Percentiles rank a stretch among this genome's conserved stretches.
Evolutionary conservation across 1,140 invertebrate genomes (phyloP).

Genomic region (Anoplolepis gracilipes): DNA sequence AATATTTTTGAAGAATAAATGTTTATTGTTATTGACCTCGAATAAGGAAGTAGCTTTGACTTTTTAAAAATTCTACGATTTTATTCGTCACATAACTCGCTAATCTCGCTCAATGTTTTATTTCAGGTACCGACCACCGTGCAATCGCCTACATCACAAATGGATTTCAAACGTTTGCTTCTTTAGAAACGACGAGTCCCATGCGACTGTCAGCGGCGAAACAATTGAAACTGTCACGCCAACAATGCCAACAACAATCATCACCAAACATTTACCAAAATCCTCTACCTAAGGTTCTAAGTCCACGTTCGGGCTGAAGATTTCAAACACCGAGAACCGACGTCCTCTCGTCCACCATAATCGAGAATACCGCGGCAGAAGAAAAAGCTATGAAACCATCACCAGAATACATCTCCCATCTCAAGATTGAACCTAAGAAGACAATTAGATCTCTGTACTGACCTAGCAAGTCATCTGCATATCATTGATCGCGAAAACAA

Average conservation of each 20-base stretch:
- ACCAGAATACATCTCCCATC: constrained; percentile 75
- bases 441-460: constrained; percentile 73
- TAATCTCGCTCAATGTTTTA: not conserved
- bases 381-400: constrained; percentile 84
- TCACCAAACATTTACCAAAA: constrained; percentile 86
- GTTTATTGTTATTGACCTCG: no score
- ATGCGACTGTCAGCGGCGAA: constrained; percentile 93
- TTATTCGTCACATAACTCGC: not conserved
- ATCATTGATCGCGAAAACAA: not conserved
- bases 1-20: not conserved
- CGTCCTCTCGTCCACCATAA: constrained; percentile 93
- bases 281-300: constrained; percentile 89
- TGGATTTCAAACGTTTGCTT: constrained; percentile 94
- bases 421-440: constrained; percentile 70
- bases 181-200: constrained; percentile 88
- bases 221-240: constrained; percentile 91
- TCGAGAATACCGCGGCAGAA: constrained; percentile 88
- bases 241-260: constrained; percentile 82
- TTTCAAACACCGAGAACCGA: constrained; percentile 91
- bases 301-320: constrained; percentile 90
- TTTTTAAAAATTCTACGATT: not conserved
- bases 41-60: not conserved
- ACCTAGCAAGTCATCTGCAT: constrained; percentile 46
- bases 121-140: constrained; percentile 77
- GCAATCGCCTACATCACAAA: constrained; percentile 87